Percentiles rank a stretch among this genome's conserved stretches.
phyloP scores from a whole-genome alignment of 2,888 invertebrate genomes.

The Ochropacha duplaris region DNA sequence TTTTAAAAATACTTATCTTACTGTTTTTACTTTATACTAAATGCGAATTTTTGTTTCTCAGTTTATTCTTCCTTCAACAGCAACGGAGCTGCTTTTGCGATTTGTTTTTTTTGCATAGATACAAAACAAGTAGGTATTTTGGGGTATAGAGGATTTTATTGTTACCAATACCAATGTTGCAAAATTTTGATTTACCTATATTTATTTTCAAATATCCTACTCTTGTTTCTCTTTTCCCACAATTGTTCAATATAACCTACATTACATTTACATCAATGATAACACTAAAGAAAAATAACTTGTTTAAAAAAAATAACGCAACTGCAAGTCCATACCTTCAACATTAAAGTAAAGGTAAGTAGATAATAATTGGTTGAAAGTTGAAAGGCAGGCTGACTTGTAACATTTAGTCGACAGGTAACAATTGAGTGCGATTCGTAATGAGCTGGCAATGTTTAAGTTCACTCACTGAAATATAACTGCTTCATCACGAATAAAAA shows the following conservation, averaged over 20 bases:
- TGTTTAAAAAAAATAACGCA: conserved; percentile 14
- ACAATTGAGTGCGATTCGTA: conserved; percentile 19
- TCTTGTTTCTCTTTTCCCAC: too few species aligned
- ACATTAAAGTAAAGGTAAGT: conserved; percentile 1
- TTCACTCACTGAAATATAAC: conserved; percentile 18
- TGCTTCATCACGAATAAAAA: conserved; percentile 28
- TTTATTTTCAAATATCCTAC: too few species aligned
- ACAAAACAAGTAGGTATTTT: too few species aligned
- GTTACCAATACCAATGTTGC: too few species aligned
- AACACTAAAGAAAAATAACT: background rate
- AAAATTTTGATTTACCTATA: too few species aligned
- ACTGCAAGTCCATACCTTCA: conserved; percentile 25
- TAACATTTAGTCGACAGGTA: conserved; percentile 1
- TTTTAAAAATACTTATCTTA: background rate
- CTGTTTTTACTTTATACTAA: too few species aligned
- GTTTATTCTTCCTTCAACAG: too few species aligned
- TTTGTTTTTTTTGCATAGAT: too few species aligned
- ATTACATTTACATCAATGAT: background rate
- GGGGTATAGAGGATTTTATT: too few species aligned
- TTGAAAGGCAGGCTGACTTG: conserved; percentile 3
- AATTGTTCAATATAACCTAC: background rate
- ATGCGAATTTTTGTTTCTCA: too few species aligned
- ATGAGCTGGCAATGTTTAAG: conserved; percentile 14
- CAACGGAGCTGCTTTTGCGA: too few species aligned
- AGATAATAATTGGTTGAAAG: conserved; percentile 6